Conservation (phyloP, 2,797 vertebrate genomes). For the Galago senegalensis region DNA sequence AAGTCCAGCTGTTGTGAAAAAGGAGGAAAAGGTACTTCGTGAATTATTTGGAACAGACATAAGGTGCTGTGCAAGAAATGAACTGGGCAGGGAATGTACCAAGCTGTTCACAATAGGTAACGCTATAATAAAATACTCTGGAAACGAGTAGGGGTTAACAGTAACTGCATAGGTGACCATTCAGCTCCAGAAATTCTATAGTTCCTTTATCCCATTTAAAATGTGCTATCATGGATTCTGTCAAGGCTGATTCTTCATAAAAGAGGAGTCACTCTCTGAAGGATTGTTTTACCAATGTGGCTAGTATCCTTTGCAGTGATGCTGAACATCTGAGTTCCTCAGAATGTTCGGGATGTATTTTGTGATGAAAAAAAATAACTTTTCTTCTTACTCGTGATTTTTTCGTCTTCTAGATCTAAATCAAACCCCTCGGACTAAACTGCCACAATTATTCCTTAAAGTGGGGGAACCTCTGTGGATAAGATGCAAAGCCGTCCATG, state of each 20-base stretch:
- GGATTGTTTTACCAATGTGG: not conserved
- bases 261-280: not conserved
- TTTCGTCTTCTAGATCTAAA: slow-evolving; percentile 89
- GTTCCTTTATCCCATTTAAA: slow-evolving; percentile 14
- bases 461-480: slow-evolving; percentile 90
- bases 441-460: slow-evolving; percentile 88
- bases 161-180: not conserved
- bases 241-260: not conserved
- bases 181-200: not conserved
- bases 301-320: not conserved
- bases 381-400: slow-evolving; percentile 27
- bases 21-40: slow-evolving; percentile 70
- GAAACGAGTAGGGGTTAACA: not conserved
- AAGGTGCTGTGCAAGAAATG: slow-evolving; percentile 93
- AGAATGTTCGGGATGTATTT: not conserved
- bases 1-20: slow-evolving; percentile 55
- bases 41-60: slow-evolving; percentile 87
- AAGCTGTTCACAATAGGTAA: slow-evolving; percentile 94
- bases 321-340: not conserved
- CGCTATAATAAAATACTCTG: not conserved
- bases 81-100: slow-evolving; percentile 92
- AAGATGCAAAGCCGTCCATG: slow-evolving; percentile 88
- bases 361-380: not conserved
- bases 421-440: slow-evolving; percentile 67
- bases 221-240: not conserved